phyloP scores from a whole-genome alignment of 2,888 invertebrate genomes.

The Graphium colonna region DNA sequence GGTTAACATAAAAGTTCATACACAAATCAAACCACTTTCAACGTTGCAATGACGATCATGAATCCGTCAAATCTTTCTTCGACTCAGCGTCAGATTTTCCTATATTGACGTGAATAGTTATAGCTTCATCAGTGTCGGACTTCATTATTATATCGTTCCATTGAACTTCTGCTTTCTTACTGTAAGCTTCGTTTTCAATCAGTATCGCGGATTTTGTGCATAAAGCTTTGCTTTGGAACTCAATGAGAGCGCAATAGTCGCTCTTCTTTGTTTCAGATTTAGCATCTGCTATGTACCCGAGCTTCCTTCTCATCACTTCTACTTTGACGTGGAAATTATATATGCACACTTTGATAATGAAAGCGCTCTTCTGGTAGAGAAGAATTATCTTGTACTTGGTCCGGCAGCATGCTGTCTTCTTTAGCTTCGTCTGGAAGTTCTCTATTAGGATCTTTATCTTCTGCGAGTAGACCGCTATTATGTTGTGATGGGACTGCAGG shows the following conservation, averaged over 20 bases:
- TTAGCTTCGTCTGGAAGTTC: constrained; percentile 72
- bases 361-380: constrained; percentile 69
- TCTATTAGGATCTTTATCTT: constrained; percentile 74
- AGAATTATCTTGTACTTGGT: constrained; percentile 73
- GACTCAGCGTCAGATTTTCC: constrained; percentile 50
- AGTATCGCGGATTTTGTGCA: constrained; percentile 67
- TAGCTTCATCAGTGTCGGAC: constrained; percentile 68
- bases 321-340: constrained; percentile 73
- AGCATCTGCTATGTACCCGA: constrained; percentile 62
- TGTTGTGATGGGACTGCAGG: constrained; percentile 62
- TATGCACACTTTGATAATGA: constrained; percentile 73
- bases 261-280: constrained; percentile 66
- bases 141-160: constrained; percentile 71
- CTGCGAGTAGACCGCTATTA: constrained; percentile 72
- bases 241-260: constrained; percentile 67
- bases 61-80: constrained; percentile 15
- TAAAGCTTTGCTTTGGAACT: constrained; percentile 71
- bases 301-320: constrained; percentile 69
- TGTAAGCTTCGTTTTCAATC: constrained; percentile 69
- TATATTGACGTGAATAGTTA: constrained; percentile 72
- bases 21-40: neutral
- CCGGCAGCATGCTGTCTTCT: constrained; percentile 70
- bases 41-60: neutral
- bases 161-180: constrained; percentile 72
- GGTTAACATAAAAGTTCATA: neutral